Evolutionary conservation across 2,888 invertebrate genomes (phyloP), one percentile per base, ranked within the genome.

Genomic region (Noctua janthina): DNA sequence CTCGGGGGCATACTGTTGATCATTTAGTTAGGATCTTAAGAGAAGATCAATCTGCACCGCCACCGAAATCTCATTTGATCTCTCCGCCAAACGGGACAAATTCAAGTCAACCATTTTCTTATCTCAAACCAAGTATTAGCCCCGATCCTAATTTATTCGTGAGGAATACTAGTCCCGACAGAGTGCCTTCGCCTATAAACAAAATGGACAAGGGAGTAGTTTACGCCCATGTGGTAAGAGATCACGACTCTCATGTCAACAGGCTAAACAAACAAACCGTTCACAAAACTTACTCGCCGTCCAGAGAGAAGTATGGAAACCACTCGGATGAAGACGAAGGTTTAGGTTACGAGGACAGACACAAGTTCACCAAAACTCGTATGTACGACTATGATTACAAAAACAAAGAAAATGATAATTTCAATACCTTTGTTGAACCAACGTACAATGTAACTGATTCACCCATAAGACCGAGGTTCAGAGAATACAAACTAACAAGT

Each of bases 291-390:
- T 95, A 94, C 87, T 95, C 95, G 8, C 95, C 97, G 82, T 89
- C 91, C 92, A 96, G 95, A 93, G 95, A 97, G 90, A 96, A 97
- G 93, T 94, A 95, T 91, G 94, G 95, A 17, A 97, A 97, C 78
- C 97, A 97, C 78, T 98, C 98, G 20, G 98, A 98, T 92, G 98
- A 98, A 92, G 98, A 98, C 88, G 98, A 98, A 93, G 98, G 98
- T 0, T 94, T 98, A n/a, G 98, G 98, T 2, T 97, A 98, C 78
- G 98, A 98, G 92, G 97, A 97, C 83, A 95, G 96, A 76, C 95
- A 97, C 76, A 96, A 96, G 87, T 93, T 94, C 87, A 88, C 93
- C 10, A 92, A 93, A 56, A 94, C 94, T 76, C 94, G 92, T 78
- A 92, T 92, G 81, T 95, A 94, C 83, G 95, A 96, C 74, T 97